Conservation (phyloP, 2,113 vertebrate species). For the Phaethon lepturus region DNA sequence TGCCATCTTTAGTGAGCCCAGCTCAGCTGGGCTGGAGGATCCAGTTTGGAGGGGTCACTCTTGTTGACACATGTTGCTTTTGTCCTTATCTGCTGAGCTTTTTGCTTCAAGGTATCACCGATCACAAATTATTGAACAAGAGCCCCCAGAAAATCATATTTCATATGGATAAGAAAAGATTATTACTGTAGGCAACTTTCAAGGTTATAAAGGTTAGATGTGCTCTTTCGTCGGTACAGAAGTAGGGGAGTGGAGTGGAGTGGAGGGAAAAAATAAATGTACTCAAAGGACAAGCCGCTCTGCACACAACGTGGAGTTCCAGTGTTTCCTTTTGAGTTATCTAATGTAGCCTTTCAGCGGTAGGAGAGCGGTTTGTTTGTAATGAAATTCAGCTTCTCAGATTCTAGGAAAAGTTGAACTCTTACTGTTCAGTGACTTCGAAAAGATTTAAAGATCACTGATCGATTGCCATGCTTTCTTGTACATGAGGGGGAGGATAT, state of each 20-base stretch:
- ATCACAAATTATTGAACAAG: neutral
- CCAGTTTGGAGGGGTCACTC: neutral
- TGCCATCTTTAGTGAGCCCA: neutral
- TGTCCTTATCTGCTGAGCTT: neutral
- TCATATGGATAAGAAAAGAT: neutral
- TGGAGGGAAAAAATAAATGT: neutral
- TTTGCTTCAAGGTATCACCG: neutral
- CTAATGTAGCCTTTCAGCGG: neutral
- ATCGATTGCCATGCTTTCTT: neutral
- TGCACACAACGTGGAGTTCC: neutral
- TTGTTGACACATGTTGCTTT: neutral
- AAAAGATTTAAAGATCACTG: constrained; percentile 9
- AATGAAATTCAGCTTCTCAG: neutral
- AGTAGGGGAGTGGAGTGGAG: neutral
- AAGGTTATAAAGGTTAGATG: neutral
- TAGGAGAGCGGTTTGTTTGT: neutral
- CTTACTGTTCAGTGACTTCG: neutral
- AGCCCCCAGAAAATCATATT: neutral
- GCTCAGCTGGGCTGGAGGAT: neutral
- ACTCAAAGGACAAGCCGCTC: neutral
- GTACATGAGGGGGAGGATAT: neutral
- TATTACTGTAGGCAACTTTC: neutral
- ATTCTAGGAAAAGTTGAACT: neutral
- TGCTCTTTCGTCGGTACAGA: neutral
- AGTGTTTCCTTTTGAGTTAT: neutral